Base-by-base conservation (phyloP, 2,797 vertebrate genomes). In the Scolopax bukidnonensis region DNA sequence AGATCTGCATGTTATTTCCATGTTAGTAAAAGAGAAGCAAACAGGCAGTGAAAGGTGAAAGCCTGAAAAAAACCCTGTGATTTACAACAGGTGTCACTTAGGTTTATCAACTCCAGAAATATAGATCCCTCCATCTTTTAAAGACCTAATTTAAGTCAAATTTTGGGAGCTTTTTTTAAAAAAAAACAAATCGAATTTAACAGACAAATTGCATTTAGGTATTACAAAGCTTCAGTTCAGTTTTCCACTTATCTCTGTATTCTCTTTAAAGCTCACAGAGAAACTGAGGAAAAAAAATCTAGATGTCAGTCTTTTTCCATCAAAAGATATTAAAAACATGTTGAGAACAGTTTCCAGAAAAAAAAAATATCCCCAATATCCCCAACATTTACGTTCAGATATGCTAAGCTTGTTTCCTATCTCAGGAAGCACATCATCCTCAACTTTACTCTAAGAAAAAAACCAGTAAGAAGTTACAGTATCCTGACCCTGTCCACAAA, bases 161-260 rank as follows among this genome's bases (percentile, higher is more conserved):
- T 2, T 2, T 19, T 4, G 10, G 4, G 16, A 2, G 0, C 11
- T 45, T 59, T 70, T 21, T 3, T 28, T 36, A 54, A 65, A 60
- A 54, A 59, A 54, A 16, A 27, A 10, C 8, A 50, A 70, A 5
- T 7, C 33, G 81, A 8, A 61, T 51, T 63, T 47, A 63, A 54
- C 6, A 80, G 4, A 41, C 19, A 28, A 60, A 74, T 56, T 47
- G n/a, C 47, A 47, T 32, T n/a, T 8, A 36, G 19, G 16, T 51
- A 54, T 43, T 71, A 25, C 2, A 28, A 89, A 33, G 11, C 25
- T 89, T 68, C 36, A 17, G 10, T 33, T 88, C 18, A 51, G n/a
- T 74, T 87, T 71, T 56, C 47, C 11, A 54, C 14, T 63, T 51
- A 33, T 53, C 28, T 18, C 56, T 43, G 19, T 45, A 32, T 65